Evolutionary conservation across 2,888 invertebrate genomes (phyloP).

Genomic region (Melieria picta): DNA sequence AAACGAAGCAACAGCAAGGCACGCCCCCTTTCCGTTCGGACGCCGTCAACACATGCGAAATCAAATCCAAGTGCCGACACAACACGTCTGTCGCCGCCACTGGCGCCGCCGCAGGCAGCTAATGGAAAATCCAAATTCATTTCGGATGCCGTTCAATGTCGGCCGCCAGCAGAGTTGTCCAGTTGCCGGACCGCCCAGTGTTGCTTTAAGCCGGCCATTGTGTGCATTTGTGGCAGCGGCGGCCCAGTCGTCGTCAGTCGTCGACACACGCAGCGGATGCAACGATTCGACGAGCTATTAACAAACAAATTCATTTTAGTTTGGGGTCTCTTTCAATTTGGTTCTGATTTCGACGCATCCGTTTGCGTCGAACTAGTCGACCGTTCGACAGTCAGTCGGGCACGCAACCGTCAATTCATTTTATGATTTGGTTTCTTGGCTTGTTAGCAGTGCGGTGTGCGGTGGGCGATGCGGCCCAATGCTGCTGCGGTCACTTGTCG

Average conservation of each 20-base stretch:
- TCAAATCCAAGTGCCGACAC: neutral
- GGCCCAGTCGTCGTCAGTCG: neutral
- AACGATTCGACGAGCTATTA: slow-evolving; percentile 6
- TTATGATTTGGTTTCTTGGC: slow-evolving; percentile 14
- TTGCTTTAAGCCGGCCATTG: no score
- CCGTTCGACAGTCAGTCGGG: neutral
- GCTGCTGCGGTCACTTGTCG: slow-evolving; percentile 8
- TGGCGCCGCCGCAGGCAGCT: neutral
- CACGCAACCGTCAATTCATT: neutral
- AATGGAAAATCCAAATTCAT: slow-evolving; percentile 2
- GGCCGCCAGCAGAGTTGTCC: no score
- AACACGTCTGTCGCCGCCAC: neutral
- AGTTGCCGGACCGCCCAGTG: no score
- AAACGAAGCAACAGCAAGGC: neutral
- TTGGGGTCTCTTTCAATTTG: slow-evolving; percentile 19
- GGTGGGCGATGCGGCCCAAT: neutral
- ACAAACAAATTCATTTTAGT: slow-evolving; percentile 19
- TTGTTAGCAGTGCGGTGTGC: neutral
- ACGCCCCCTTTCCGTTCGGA: no score
- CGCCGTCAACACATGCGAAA: neutral
- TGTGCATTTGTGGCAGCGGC: neutral
- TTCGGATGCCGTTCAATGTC: neutral
- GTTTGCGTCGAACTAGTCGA: no score
- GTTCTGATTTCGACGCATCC: slow-evolving; percentile 6
- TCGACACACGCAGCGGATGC: neutral